Percentiles rank a stretch among this genome's conserved stretches.
These are phyloP conservation scores for Rotaria macrura DNA, from an alignment of 2,888 invertebrate genomes.

Conservation along the genomic window DNA sequence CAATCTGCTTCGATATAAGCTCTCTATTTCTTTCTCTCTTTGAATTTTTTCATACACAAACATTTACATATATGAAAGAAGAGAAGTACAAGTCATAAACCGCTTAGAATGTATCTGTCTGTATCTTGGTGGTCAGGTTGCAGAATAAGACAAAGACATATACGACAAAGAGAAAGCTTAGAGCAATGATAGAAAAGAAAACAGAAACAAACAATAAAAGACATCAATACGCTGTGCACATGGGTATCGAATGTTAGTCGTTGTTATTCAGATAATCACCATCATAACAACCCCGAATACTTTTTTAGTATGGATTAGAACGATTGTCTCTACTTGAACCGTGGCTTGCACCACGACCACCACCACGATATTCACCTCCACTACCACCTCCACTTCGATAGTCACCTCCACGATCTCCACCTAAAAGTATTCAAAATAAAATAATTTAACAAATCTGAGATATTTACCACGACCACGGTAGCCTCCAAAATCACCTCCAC, in stretches of 20 bases:
- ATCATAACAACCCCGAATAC: not conserved
- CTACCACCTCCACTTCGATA: not conserved
- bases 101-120: not conserved
- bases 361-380: not conserved
- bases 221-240: slow-evolving; percentile 16
- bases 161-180: not conserved
- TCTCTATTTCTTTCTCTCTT: no score
- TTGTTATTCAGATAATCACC: not conserved
- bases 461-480: not conserved
- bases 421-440: not conserved
- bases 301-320: not conserved
- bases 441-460: no score
- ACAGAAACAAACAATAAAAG: not conserved
- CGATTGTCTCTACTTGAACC: slow-evolving; percentile 39
- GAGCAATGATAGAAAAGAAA: not conserved
- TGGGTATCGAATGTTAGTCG: not conserved
- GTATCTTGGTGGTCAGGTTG: no score
- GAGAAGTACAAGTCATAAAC: not conserved
- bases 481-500: slow-evolving; percentile 22
- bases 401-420: not conserved
- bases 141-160: not conserved
- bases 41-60: not conserved
- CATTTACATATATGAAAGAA: not conserved
- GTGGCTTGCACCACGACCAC: slow-evolving; percentile 4
- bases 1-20: no score